Evolutionary conservation across 2,797 vertebrate genomes (phyloP).

Genomic region (Eulemur rubriventer): DNA sequence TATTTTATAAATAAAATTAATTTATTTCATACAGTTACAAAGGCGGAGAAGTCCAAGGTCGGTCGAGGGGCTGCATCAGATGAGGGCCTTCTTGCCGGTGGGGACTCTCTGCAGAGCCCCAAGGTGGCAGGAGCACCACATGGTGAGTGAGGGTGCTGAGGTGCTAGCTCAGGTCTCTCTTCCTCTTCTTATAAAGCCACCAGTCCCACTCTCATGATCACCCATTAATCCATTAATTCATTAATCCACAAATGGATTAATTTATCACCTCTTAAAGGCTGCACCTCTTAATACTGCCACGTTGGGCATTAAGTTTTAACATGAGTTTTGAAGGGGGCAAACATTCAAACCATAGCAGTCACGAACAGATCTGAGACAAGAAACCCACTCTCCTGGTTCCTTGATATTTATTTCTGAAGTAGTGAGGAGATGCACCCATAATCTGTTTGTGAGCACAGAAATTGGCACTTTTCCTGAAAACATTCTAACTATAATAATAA

Average conservation of each 20-base stretch:
- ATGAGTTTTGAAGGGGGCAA: background rate
- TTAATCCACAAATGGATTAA: background rate
- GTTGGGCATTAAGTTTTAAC: background rate
- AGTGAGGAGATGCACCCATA: background rate
- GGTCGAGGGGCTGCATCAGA: background rate
- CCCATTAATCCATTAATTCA: background rate
- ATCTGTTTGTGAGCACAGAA: background rate
- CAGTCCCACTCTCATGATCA: background rate
- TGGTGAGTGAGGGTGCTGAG: background rate
- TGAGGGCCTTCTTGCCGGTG: background rate
- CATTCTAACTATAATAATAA: background rate
- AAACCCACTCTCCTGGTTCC: background rate
- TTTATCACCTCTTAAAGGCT: background rate
- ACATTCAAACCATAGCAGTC: background rate
- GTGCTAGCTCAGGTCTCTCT: background rate
- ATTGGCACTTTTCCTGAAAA: background rate
- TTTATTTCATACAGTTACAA: background rate
- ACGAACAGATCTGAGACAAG: background rate
- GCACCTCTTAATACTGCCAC: background rate
- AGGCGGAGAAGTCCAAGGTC: background rate
- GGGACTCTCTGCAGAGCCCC: background rate
- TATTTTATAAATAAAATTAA: background rate
- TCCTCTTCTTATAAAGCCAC: background rate
- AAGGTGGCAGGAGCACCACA: background rate
- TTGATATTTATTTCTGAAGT: background rate